Evolutionary conservation across 2,888 invertebrate species (phyloP).

Genomic region (Lochmaea capreae): DNA sequence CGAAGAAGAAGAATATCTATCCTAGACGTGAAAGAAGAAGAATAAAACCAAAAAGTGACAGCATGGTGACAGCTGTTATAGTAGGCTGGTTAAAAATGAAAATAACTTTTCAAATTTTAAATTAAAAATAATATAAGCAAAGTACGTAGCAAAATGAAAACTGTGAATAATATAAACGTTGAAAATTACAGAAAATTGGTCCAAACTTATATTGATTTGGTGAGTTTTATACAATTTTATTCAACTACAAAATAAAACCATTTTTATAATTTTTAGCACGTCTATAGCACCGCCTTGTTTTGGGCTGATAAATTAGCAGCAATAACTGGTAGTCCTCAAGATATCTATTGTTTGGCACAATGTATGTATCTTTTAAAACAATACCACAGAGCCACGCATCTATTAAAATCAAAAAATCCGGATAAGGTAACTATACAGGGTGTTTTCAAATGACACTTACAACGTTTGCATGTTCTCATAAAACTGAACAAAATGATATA

Average conservation of each 20-base stretch:
- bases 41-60: background rate
- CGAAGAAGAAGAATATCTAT: background rate
- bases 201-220: constrained; percentile 77
- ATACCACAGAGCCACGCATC: constrained; percentile 88
- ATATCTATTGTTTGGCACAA: constrained; percentile 90
- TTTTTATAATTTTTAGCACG: constrained; percentile 67
- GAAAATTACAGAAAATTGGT: constrained; percentile 75
- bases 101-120: background rate
- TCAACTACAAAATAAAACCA: constrained; percentile 13
- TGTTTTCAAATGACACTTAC: too few relatives aligned
- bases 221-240: constrained; percentile 58
- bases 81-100: background rate
- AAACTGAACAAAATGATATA: too few relatives aligned
- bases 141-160: constrained; percentile 48
- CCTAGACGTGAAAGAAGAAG: background rate
- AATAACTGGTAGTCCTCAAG: constrained; percentile 81
- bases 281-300: constrained; percentile 85
- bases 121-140: too few relatives aligned
- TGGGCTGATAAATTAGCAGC: constrained; percentile 96
- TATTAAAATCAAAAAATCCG: constrained; percentile 80
- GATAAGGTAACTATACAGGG: constrained; percentile 61
- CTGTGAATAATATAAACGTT: constrained; percentile 62
- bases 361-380: constrained; percentile 90
- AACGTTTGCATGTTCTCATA: too few relatives aligned
- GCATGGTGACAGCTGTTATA: background rate